Evolutionary conservation across 2,113 vertebrate genomes (phyloP), one percentile per base, ranked within the genome.

Genomic region (Deroptyus accipitrinus): DNA sequence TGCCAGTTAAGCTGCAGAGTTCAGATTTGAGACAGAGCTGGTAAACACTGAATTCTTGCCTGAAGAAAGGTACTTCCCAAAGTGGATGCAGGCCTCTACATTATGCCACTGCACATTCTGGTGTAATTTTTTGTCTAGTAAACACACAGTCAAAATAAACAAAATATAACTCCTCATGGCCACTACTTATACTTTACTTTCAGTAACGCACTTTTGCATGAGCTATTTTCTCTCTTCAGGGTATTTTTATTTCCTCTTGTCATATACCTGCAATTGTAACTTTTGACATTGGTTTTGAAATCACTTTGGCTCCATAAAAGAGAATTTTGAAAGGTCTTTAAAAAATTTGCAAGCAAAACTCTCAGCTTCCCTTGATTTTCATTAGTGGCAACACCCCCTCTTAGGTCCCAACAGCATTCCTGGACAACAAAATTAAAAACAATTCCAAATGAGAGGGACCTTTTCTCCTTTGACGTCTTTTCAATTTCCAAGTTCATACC

Each of bases 1-100:
- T 97, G 96, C 95, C 96, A 98, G 93, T 93, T 93, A 96, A 88
- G 95, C 90, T 18, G 64, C 54, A 96, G 96, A 95, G 94, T 96
- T 94, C 93, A 95, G 57, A 97, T 95, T 93, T 77, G 95, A 96
- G 89, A 94, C 92, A 96, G 84, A 82, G 83, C 31, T 72, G 90
- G 86, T 81, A 97, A 96, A 94, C 48, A 95, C 59, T 94, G 79
- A 88, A 93, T 82, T 91, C 86, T 84, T 78, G 83, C 94, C 92
- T 86, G 57, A 90, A 95, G 72, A 90, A 95, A 94, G 59, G 70
- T 87, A 95, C 68, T 94, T 96, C 96, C 90, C 93, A 94, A 94
- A 96, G 94, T 35, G 41, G 35, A 70, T 88, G 46, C 13, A 73
- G 73, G 31, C 23, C 28, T 84, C 51, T 63, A 59, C 39, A 59